These are phyloP conservation scores for Anoncus sp. DNA, from an alignment of 2,888 invertebrate genomes.

Conservation along the genomic window DNA sequence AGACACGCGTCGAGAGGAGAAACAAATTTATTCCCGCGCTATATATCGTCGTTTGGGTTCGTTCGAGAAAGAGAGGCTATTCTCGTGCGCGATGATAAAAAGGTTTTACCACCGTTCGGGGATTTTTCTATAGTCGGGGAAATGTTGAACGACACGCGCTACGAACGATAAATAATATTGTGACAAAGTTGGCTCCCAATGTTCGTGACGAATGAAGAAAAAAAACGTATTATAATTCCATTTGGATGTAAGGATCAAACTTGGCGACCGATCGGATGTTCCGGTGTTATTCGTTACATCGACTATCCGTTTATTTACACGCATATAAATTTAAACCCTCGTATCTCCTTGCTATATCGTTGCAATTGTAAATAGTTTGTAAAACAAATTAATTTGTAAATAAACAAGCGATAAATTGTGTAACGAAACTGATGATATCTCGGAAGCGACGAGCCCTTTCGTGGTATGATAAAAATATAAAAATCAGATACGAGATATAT, in stretches of 20 bases:
- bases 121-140: too few relatives aligned
- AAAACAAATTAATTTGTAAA: conserved; percentile 56
- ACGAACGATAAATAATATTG: conserved; percentile 40
- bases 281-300: conserved; percentile 51
- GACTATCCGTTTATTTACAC: conserved; percentile 33
- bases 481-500: too few relatives aligned
- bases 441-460: too few relatives aligned
- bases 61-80: too few relatives aligned
- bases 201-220: conserved; percentile 34
- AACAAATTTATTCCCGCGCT: too few relatives aligned
- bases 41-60: too few relatives aligned
- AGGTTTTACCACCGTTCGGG: too few relatives aligned
- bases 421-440: conserved; percentile 10
- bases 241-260: conserved; percentile 47
- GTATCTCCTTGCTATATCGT: conserved; percentile 39
- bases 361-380: conserved; percentile 57
- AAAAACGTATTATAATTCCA: conserved; percentile 20
- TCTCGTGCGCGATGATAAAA: too few relatives aligned
- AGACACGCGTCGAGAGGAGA: too few relatives aligned
- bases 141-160: too few relatives aligned
- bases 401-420: conserved; percentile 30
- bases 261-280: conserved; percentile 46
- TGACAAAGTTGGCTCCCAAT: conserved; percentile 44
- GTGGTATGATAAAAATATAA: too few relatives aligned
- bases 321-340: conserved; percentile 11